Percentiles rank a stretch among this genome's conserved stretches.
Conservation (phyloP, 1,140 invertebrate genomes). For the Fopius arisanus region DNA sequence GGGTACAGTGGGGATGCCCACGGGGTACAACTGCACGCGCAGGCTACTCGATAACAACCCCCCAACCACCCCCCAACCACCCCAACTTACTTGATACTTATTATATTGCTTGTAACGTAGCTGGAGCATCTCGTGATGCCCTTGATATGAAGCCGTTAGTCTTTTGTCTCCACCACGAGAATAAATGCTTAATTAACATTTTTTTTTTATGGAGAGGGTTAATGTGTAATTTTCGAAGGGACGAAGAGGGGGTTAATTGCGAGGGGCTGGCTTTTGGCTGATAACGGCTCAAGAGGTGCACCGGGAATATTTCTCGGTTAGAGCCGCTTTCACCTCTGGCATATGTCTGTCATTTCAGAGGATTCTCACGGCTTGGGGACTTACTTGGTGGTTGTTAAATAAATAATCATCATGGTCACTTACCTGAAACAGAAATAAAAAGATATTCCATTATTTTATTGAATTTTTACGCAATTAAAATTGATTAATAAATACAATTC, state of each 20-base stretch:
- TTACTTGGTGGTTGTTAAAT: slow-evolving; percentile 25
- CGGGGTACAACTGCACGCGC: slow-evolving; percentile 41
- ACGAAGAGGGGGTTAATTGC: background rate
- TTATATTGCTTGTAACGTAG: background rate
- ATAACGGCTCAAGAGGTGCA: background rate
- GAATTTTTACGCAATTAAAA: too few species aligned
- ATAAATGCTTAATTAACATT: background rate
- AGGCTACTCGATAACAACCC: slow-evolving; percentile 7
- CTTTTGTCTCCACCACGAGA: background rate
- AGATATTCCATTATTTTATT: background rate
- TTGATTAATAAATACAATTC: too few species aligned
- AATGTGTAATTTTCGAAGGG: too few species aligned
- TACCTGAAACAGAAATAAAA: slow-evolving; percentile 48
- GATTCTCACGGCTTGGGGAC: background rate
- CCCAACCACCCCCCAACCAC: background rate
- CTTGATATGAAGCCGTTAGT: background rate
- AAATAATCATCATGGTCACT: slow-evolving; percentile 26
- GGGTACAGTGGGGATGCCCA: slow-evolving; percentile 41
- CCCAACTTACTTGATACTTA: background rate
- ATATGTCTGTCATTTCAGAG: slow-evolving; percentile 11
- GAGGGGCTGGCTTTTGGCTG: background rate
- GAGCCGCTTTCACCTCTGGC: background rate
- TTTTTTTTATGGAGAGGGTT: too few species aligned
- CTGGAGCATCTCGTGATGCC: background rate
- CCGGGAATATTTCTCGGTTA: background rate